These are phyloP conservation scores for Lasius platythorax DNA, from an alignment of 2,888 invertebrate genomes.

Conservation along the genomic window DNA sequence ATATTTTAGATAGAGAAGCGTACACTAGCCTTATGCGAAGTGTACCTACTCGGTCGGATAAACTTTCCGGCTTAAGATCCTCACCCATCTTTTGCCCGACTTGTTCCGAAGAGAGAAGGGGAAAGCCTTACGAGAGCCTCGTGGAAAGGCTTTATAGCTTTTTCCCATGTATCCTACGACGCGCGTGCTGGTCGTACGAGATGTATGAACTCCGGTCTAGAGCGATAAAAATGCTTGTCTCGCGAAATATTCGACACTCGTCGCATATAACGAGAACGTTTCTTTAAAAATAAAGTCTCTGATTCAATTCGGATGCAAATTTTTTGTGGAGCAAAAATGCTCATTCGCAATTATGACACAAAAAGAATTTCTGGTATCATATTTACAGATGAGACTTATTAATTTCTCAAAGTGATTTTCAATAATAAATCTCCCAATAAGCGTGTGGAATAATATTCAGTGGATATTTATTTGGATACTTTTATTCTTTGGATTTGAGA, in stretches of 20 bases:
- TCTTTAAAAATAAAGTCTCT: not conserved
- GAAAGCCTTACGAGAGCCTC: slow-evolving; percentile 70
- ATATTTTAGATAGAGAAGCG: slow-evolving; percentile 64
- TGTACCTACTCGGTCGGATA: slow-evolving; percentile 71
- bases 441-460: not conserved
- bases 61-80: slow-evolving; percentile 74
- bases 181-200: slow-evolving; percentile 32
- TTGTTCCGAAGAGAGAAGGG: slow-evolving; percentile 50
- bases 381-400: slow-evolving; percentile 25
- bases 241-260: slow-evolving; percentile 51
- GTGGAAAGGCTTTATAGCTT: slow-evolving; percentile 68
- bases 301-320: slow-evolving; percentile 4
- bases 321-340: not conserved
- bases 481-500: not conserved
- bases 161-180: slow-evolving; percentile 46
- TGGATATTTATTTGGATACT: not conserved
- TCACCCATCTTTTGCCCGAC: slow-evolving; percentile 37
- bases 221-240: slow-evolving; percentile 41
- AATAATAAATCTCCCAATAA: slow-evolving; percentile 3
- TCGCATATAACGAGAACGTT: slow-evolving; percentile 9
- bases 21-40: slow-evolving; percentile 58
- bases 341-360: not conserved
- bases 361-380: not conserved
- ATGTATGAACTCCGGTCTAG: slow-evolving; percentile 47
- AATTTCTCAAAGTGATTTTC: slow-evolving; percentile 4